Evolutionary conservation across 1,140 invertebrate species (phyloP).

Genomic region (Babylonia areolata): DNA sequence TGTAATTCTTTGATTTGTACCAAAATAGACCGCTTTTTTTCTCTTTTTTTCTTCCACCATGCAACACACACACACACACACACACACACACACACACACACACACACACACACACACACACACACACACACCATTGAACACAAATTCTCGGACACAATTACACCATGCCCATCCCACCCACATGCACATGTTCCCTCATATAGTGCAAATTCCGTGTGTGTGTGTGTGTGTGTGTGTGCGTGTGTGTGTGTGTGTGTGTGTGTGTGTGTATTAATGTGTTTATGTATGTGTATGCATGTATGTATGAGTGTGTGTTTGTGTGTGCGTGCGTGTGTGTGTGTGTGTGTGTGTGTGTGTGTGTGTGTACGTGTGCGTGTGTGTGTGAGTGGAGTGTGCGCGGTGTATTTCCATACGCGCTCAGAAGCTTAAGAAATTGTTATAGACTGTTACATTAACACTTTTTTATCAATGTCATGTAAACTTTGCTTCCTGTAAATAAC

Average conservation of each 20-base stretch:
- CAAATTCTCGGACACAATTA: no score
- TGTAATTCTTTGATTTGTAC: neutral
- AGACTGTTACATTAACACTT: neutral
- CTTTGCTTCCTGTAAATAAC: neutral
- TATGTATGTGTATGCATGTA: neutral
- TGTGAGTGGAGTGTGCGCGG: neutral
- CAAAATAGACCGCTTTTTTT: no score
- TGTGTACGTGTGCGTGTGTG: neutral
- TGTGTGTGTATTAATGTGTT: neutral
- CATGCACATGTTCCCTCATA: neutral
- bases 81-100: neutral
- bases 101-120: neutral
- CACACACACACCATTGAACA: neutral
- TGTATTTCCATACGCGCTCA: neutral
- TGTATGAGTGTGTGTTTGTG: neutral
- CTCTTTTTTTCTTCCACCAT: neutral
- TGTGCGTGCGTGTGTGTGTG: neutral
- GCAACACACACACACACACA: neutral
- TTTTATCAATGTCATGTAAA: neutral
- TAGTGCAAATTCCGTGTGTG: neutral
- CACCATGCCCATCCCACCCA: neutral
- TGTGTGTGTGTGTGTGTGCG: slow-evolving; percentile 17
- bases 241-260: slow-evolving; percentile 8
- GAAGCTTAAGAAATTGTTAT: neutral
- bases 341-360: slow-evolving; percentile 20